Percentiles rank a stretch among this genome's conserved stretches.
Conservation (phyloP, 1,140 invertebrate genomes). For the Platorchestia sp. region DNA sequence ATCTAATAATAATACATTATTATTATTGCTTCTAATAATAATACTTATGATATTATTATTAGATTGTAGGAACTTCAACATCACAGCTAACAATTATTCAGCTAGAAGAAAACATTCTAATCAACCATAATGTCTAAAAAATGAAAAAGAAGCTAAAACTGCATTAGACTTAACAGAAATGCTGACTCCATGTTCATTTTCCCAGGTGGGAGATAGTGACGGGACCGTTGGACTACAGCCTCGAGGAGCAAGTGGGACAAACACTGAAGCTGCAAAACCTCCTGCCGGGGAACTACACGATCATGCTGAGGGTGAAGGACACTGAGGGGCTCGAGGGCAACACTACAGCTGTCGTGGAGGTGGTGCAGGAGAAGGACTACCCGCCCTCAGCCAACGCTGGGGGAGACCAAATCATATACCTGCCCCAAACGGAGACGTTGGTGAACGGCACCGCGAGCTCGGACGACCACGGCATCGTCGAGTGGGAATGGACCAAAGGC, state of each 20-base stretch:
- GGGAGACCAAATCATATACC: conserved; percentile 88
- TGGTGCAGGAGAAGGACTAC: conserved; percentile 93
- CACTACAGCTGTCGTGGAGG: conserved; percentile 89
- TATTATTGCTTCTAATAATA: too few relatives aligned
- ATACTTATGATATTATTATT: too few relatives aligned
- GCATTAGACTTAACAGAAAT: too few relatives aligned
- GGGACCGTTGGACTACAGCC: conserved; percentile 88
- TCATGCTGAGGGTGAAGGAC: conserved; percentile 94
- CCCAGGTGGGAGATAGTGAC: conserved; percentile 89
- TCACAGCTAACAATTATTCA: too few relatives aligned
- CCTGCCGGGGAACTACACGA: conserved; percentile 90
- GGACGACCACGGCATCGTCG: conserved; percentile 92
- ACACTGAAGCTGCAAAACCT: conserved; percentile 86
- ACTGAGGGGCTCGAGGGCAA: conserved; percentile 89
- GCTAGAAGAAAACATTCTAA: too few relatives aligned
- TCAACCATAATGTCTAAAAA: too few relatives aligned
- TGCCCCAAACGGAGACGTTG: conserved; percentile 88
- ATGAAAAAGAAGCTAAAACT: too few relatives aligned
- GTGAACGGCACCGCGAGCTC: conserved; percentile 91
- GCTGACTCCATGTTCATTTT: too few relatives aligned
- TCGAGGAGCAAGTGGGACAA: conserved; percentile 82
- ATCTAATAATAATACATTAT: too few relatives aligned
- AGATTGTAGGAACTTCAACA: too few relatives aligned
- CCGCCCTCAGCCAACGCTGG: conserved; percentile 95
- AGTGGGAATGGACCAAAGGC: conserved; percentile 95